phyloP scores from a whole-genome alignment of 1,140 invertebrate species.

The Phymastichus coffea region DNA sequence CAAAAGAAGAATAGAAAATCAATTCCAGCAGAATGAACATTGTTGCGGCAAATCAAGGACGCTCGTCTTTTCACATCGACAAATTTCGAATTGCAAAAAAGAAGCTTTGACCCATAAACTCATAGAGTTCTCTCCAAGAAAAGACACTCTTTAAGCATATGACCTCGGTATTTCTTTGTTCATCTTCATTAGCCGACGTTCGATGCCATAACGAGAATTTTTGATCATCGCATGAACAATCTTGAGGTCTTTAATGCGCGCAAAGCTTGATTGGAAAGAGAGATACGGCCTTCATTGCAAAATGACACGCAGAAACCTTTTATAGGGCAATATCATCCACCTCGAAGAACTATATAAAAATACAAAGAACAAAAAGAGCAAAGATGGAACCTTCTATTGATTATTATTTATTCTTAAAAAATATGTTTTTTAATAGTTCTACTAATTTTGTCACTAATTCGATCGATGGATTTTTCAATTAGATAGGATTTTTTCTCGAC shows the following conservation, averaged over 20 bases:
- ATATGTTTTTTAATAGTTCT: too few relatives aligned
- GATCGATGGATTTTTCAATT: too few relatives aligned
- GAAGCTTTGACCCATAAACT: slow-evolving; percentile 1
- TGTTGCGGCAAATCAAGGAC: background rate
- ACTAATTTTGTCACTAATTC: too few relatives aligned
- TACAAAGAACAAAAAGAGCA: background rate
- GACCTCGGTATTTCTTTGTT: too few relatives aligned
- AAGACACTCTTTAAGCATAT: too few relatives aligned
- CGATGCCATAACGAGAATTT: too few relatives aligned
- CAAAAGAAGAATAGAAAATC: background rate
- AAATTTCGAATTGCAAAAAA: slow-evolving; percentile 3
- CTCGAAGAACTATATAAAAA: background rate
- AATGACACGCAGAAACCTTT: background rate
- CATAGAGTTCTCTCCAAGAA: too few relatives aligned
- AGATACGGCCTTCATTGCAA: background rate
- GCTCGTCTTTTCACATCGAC: background rate
- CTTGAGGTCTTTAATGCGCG: background rate
- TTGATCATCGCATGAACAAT: slow-evolving; percentile 3
- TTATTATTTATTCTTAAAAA: too few relatives aligned
- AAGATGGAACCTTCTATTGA: background rate
- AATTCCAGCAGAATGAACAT: background rate
- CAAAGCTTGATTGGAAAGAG: slow-evolving; percentile 3
- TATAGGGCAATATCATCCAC: background rate
- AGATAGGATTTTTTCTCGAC: too few relatives aligned
- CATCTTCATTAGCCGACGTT: slow-evolving; percentile 15